A percentile compares a stretch with the other conserved stretches of the same genome.
Evolutionary conservation across 2,113 vertebrate genomes (phyloP).

Genomic region (human (Homo sapiens)): DNA sequence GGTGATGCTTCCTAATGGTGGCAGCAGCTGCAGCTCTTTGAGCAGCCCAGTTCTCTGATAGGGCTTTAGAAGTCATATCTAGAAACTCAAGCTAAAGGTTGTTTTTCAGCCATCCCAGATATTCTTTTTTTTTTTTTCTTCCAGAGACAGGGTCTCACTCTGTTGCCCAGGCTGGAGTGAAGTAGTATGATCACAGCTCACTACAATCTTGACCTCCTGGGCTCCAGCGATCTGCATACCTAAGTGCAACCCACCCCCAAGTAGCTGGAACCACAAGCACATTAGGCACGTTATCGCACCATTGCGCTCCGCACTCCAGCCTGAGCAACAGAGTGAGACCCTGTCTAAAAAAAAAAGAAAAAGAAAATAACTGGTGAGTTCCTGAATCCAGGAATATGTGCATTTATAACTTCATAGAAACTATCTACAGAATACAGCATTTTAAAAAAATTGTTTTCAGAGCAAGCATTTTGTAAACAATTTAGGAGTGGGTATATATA

Average conservation of each 20-base stretch:
- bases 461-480: background rate
- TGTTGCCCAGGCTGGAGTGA: too few relatives aligned
- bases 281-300: too few relatives aligned
- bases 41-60: background rate
- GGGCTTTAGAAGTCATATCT: background rate
- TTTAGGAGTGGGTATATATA: background rate
- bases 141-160: too few relatives aligned
- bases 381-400: background rate
- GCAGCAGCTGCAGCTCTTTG: background rate
- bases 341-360: background rate
- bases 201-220: too few relatives aligned
- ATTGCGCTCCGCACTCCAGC: too few relatives aligned
- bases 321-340: too few relatives aligned
- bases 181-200: too few relatives aligned
- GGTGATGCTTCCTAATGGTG: too few relatives aligned
- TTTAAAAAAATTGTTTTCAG: constrained; percentile 25
- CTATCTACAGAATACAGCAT: background rate
- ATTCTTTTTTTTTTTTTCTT: background rate
- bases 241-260: too few relatives aligned
- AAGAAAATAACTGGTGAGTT: background rate
- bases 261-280: too few relatives aligned
- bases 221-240: too few relatives aligned
- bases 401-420: background rate
- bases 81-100: background rate
- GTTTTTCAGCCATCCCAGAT: background rate